Percentiles rank a stretch among this genome's conserved stretches.
Evolutionary conservation across 2,797 vertebrate species (phyloP).

Genomic region (Acrossocheilus wenchowensis): DNA sequence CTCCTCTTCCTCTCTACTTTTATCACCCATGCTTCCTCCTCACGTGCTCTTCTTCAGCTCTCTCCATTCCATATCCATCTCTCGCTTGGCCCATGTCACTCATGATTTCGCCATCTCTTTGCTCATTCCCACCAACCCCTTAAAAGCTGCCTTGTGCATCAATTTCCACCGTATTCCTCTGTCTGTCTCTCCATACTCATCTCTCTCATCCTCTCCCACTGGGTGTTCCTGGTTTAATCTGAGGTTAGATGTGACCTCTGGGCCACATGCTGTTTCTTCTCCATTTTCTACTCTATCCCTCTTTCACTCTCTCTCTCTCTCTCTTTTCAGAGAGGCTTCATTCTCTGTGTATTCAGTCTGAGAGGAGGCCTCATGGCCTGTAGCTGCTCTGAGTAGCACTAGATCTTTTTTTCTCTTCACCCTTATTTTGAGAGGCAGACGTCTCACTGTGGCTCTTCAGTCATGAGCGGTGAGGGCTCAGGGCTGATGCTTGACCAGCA

Average conservation of each 20-base stretch:
- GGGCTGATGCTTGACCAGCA: constrained; percentile 42
- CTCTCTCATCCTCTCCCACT: constrained; percentile 56
- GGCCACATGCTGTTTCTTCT: constrained; percentile 54
- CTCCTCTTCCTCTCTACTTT: constrained; percentile 40
- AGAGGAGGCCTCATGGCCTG: constrained; percentile 52
- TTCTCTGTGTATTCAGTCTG: constrained; percentile 46
- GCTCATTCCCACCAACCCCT: constrained; percentile 61
- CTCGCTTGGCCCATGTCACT: neutral
- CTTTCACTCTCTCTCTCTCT: neutral
- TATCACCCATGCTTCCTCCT: constrained; percentile 15
- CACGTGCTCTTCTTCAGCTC: constrained; percentile 6
- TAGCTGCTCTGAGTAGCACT: constrained; percentile 33
- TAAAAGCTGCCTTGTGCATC: constrained; percentile 50
- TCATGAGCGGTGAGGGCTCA: neutral
- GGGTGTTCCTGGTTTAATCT: constrained; percentile 61
- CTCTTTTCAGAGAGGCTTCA: constrained; percentile 50
- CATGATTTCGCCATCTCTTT: constrained; percentile 33
- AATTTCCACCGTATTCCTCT: constrained; percentile 48
- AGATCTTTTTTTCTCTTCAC: constrained; percentile 2
- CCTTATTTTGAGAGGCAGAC: constrained; percentile 49
- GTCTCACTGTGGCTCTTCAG: constrained; percentile 48
- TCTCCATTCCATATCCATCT: constrained; percentile 14
- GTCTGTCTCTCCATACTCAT: constrained; percentile 5
- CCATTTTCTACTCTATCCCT: constrained; percentile 14
- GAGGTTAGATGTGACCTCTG: constrained; percentile 63